Conservation (phyloP, 2,888 invertebrate genomes). For the Amorpha juglandis region DNA sequence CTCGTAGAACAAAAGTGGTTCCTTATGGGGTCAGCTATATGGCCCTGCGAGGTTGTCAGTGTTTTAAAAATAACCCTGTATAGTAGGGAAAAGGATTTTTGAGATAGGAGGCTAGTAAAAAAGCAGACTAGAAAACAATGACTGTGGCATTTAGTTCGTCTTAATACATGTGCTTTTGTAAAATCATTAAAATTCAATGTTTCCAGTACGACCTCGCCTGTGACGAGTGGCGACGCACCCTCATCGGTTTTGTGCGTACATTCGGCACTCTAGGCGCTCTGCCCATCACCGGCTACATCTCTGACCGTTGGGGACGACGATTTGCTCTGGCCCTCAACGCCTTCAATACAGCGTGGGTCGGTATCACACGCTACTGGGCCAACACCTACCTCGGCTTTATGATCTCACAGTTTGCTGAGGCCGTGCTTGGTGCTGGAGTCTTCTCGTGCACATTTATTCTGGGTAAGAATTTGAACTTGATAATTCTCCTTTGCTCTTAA, state of each 20-base stretch:
- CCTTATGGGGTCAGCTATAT: no score
- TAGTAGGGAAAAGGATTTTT: no score
- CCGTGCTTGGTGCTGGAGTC: slow-evolving; percentile 86
- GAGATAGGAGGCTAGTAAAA: no score
- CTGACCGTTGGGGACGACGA: slow-evolving; percentile 89
- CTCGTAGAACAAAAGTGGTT: no score
- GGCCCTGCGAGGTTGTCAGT: no score
- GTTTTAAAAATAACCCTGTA: no score
- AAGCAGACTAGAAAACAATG: no score
- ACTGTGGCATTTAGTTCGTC: no score
- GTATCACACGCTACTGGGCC: slow-evolving; percentile 84
- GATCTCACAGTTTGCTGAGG: slow-evolving; percentile 87
- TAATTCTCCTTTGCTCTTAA: no score
- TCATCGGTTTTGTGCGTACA: slow-evolving; percentile 89
- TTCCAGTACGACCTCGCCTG: slow-evolving; percentile 86
- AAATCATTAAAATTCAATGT: background rate
- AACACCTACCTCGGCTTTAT: slow-evolving; percentile 87
- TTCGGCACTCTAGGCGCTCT: slow-evolving; percentile 87
- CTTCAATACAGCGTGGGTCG: slow-evolving; percentile 85
- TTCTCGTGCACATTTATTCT: slow-evolving; percentile 77
- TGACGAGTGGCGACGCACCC: slow-evolving; percentile 87
- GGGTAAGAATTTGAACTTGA: slow-evolving; percentile 3
- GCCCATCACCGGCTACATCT: slow-evolving; percentile 87
- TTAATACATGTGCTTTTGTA: no score
- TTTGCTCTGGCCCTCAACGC: slow-evolving; percentile 83